Evolutionary conservation across 2,797 vertebrate species (phyloP).

Genomic region (Tachyglossus aculeatus): DNA sequence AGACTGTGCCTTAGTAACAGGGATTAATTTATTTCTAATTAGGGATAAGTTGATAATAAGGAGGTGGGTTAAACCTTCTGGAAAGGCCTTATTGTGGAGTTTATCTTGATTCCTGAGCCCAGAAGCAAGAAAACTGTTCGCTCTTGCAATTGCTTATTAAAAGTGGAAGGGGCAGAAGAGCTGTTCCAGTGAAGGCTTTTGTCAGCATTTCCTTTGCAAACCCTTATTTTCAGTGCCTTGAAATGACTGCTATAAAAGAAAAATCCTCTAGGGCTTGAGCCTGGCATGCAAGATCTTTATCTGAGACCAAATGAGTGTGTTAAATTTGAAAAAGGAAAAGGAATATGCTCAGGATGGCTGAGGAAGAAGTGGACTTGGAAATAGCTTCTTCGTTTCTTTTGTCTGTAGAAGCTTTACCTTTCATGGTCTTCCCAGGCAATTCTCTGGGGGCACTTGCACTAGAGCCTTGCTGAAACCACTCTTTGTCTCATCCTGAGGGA

Average conservation of each 20-base stretch:
- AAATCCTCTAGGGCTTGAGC: constrained; percentile 44
- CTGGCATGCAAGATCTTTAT: constrained; percentile 49
- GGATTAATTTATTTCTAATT: constrained; percentile 29
- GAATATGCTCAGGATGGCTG: background rate
- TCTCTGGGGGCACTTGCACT: background rate
- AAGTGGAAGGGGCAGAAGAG: background rate
- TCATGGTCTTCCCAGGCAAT: background rate
- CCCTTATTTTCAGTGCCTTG: constrained; percentile 38
- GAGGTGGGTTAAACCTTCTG: constrained; percentile 26
- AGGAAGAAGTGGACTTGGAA: background rate
- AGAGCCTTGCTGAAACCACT: background rate
- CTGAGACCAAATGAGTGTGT: constrained; percentile 33
- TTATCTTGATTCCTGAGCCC: constrained; percentile 35
- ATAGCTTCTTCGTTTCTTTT: background rate
- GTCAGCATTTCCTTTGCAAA: constrained; percentile 39
- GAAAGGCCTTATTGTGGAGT: constrained; percentile 17
- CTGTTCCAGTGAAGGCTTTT: constrained; percentile 37
- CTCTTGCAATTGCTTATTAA: too few species aligned
- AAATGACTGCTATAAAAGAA: constrained; percentile 38
- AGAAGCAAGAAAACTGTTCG: constrained; percentile 44
- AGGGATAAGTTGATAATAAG: constrained; percentile 43
- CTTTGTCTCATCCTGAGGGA: too few species aligned
- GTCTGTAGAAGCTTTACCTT: background rate
- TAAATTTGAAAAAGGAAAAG: constrained; percentile 24
- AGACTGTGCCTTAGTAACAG: constrained; percentile 15